Conservation (phyloP, 2,888 invertebrate species). For the Linyphia triangularis region DNA sequence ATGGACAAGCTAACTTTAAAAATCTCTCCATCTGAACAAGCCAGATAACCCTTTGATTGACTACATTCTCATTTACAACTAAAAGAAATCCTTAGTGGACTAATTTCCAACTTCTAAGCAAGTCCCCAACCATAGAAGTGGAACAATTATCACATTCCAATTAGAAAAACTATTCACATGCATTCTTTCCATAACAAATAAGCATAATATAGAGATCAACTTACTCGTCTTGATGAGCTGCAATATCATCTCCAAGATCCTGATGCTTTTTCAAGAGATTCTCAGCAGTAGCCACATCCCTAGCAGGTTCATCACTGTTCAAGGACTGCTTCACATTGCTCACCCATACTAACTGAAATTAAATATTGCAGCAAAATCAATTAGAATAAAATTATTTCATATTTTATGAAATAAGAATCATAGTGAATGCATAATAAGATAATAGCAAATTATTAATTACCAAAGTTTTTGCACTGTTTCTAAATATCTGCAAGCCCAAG, state of each 20-base stretch:
- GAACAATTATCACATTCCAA: no score
- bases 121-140: no score
- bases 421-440: background rate
- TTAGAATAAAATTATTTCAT: background rate
- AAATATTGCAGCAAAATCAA: background rate
- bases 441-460: constrained; percentile 78
- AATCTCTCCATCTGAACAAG: no score
- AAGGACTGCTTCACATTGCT: constrained; percentile 88
- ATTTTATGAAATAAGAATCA: background rate
- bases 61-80: no score
- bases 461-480: constrained; percentile 88
- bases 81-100: no score
- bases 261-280: constrained; percentile 92
- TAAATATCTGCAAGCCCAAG: constrained; percentile 96
- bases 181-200: no score
- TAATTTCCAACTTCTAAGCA: no score
- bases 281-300: constrained; percentile 96
- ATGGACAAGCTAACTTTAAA: no score
- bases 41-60: no score
- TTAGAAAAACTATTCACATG: no score
- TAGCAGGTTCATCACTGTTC: constrained; percentile 88
- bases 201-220: no score
- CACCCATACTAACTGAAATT: constrained; percentile 87
- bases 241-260: constrained; percentile 93
- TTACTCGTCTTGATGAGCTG: constrained; percentile 92